These are phyloP conservation scores for Galago senegalensis DNA, from an alignment of 2,797 vertebrate genomes.

Conservation along the genomic window DNA sequence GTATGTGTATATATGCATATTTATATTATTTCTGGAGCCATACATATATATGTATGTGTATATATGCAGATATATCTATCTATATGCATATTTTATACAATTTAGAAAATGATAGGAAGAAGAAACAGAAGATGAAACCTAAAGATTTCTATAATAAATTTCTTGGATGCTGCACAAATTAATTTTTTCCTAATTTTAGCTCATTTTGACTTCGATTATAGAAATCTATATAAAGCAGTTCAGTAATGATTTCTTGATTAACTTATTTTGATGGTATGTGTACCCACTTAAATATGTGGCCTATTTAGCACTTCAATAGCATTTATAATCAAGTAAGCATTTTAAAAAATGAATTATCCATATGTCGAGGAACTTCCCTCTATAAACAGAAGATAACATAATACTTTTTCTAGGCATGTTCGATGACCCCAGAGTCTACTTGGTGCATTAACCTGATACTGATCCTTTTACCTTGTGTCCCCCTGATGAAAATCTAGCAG, in stretches of 20 bases:
- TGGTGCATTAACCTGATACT: not conserved
- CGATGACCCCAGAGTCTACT: not conserved
- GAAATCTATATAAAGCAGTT: not conserved
- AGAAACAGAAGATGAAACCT: not conserved
- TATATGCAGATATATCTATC: not conserved
- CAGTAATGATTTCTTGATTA: not conserved
- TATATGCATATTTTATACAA: not conserved
- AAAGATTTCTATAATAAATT: not conserved
- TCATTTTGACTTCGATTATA: not conserved
- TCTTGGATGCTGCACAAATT: not conserved
- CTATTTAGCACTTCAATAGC: not conserved
- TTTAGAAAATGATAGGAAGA: not conserved
- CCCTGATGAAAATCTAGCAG: not conserved
- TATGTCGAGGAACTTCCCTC: not conserved
- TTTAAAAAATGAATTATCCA: not conserved
- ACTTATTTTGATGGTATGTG: not conserved
- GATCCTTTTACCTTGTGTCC: not conserved
- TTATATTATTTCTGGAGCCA: not conserved
- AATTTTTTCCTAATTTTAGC: not conserved
- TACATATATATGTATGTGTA: not conserved
- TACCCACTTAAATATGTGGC: not conserved
- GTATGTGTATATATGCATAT: not conserved
- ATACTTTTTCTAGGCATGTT: not conserved
- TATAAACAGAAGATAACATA: not conserved
- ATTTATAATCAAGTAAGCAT: not conserved